These are phyloP conservation scores for Chitala chitala DNA, from an alignment of 2,113 vertebrate species.

Conservation along the genomic window DNA sequence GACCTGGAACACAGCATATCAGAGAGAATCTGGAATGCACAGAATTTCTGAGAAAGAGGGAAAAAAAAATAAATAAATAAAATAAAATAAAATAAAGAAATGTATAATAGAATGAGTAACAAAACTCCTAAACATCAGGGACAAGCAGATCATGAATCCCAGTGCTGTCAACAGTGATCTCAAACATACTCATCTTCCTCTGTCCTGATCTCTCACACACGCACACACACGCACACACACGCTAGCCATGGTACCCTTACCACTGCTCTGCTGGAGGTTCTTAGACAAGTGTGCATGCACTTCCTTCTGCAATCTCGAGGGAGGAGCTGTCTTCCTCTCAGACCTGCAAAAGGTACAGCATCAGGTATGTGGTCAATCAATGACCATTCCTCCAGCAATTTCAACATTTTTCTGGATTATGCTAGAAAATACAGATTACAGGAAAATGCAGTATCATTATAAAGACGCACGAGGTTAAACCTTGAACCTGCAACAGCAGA, in stretches of 20 bases:
- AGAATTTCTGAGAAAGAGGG: background rate
- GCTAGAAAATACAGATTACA: background rate
- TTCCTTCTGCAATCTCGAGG: constrained; percentile 65
- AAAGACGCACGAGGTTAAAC: no score
- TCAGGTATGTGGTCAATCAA: background rate
- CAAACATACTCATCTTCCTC: no score
- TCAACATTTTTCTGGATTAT: constrained; percentile 5
- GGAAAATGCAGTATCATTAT: no score
- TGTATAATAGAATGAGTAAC: no score
- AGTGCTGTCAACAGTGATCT: no score
- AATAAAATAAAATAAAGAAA: no score
- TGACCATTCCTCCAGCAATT: no score
- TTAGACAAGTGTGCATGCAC: constrained; percentile 61
- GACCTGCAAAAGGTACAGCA: constrained; percentile 38
- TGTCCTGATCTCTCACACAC: no score
- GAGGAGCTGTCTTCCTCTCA: constrained; percentile 63
- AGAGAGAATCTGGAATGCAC: background rate
- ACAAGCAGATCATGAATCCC: background rate
- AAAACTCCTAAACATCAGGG: background rate
- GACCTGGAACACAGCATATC: constrained; percentile 37
- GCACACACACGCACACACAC: background rate
- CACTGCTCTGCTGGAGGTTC: constrained; percentile 48
- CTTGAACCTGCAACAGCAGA: no score
- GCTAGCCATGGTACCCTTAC: constrained; percentile 45
- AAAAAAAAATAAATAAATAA: no score